phyloP scores from a whole-genome alignment of 92 coral and sea anemone species.

The Blastomussa wellsi region DNA sequence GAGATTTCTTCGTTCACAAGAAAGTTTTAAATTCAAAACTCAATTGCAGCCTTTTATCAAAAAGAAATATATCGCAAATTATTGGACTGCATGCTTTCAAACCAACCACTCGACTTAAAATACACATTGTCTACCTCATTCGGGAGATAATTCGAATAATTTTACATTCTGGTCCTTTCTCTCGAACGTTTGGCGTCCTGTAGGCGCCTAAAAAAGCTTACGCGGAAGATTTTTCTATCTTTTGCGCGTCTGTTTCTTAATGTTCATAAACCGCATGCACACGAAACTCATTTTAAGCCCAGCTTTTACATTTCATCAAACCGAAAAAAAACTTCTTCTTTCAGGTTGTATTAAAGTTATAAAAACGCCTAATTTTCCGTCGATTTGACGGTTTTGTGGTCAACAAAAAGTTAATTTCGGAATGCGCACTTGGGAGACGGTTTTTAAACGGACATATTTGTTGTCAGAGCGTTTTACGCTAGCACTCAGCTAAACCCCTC shows the following conservation, averaged over 20 bases:
- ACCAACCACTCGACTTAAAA: conserved; percentile 32
- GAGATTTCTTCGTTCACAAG: neutral
- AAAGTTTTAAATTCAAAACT: neutral
- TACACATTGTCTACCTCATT: conserved; percentile 16
- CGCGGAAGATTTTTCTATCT: neutral
- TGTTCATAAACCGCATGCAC: conserved; percentile 13
- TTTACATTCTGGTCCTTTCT: conserved; percentile 9
- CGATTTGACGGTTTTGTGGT: neutral
- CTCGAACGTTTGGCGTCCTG: neutral
- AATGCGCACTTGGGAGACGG: neutral
- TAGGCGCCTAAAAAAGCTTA: conserved; percentile 5
- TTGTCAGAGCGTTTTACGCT: neutral
- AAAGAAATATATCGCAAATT: conserved; percentile 7
- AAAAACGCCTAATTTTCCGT: neutral
- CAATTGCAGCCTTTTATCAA: neutral
- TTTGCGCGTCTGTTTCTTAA: conserved; percentile 2
- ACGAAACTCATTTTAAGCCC: neutral
- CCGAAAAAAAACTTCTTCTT: neutral
- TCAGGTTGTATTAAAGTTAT: neutral
- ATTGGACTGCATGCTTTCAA: conserved; percentile 26
- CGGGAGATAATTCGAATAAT: conserved; percentile 7
- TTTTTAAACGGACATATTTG: conserved; percentile 4
- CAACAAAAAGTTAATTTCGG: neutral
- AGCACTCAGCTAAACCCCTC: neutral
- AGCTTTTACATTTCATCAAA: neutral